Base-by-base conservation (phyloP, 2,113 vertebrate species). In the Archocentrus centrarchus region DNA sequence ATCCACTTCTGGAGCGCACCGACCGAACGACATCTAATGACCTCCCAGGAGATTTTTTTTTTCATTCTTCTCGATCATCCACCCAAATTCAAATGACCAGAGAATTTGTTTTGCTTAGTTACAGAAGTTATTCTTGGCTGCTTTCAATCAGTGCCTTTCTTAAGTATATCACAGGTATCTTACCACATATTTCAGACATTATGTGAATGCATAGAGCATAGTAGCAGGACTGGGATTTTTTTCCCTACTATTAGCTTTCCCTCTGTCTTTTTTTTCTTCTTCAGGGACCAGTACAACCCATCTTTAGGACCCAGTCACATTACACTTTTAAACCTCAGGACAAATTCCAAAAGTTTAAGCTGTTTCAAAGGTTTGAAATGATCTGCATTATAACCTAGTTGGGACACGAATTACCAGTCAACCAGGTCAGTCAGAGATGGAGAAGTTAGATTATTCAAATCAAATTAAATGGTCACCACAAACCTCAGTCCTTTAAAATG, bases 371-470 rank as follows among this genome's bases (percentile, higher is more conserved):
- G 30, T 73, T 73, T 35, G n/a, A 6, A 3, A 30, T 73, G 27
- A n/a, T 55, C 18, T 73, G 18, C 1, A 55, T 55, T 73, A 35
- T 14, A 32, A 27, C 18, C 47, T 14, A 73, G 6, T 50, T 76
- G 15, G 66, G 32, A 47, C 68, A 15, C 22, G 15, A 59, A 1
- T 59, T 30, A 63, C 39, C 7, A 17, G 55, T 76, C 41, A 77
- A 77, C 59, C 10, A 73, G 53, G 79, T 75, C 60, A 83, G 82
- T 75, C 58, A 39, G 15, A 83, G 84, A 92, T 93, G 87, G 11
- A 84, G 58, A 83, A 75, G 66, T 35, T 11, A 63, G 86, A 90
- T 90, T 82, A 84, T 58, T 84, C 75, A 85, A 91, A 89, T 92
- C 76, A 79, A 90, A 92, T 90, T 82, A 86, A 86, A 81, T 20